Conservation (phyloP, 1,140 invertebrate genomes). For the Protaetia brevitarsis region DNA sequence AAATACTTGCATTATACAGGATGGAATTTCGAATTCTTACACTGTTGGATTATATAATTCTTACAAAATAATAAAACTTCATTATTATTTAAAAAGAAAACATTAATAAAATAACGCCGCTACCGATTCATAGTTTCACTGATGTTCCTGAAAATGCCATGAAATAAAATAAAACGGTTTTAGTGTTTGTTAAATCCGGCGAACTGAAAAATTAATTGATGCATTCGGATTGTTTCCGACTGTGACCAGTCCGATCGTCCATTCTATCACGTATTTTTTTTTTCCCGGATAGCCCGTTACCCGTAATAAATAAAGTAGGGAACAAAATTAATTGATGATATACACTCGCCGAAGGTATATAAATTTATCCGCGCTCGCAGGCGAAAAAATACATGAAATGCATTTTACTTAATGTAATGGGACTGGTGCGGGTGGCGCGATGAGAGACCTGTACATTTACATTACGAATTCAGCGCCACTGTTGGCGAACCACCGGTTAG, state of each 20-base stretch:
- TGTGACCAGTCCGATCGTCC: background rate
- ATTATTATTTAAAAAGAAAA: no score
- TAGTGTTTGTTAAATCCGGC: conserved; percentile 14
- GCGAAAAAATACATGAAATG: conserved; percentile 19
- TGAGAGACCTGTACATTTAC: conserved; percentile 16
- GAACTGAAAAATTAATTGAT: conserved; percentile 23
- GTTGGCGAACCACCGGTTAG: background rate
- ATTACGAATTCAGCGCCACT: conserved; percentile 7
- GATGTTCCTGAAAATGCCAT: no score
- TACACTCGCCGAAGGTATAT: conserved; percentile 20
- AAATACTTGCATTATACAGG: no score
- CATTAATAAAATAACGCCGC: no score
- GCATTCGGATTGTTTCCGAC: conserved; percentile 22
- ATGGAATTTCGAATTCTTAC: no score
- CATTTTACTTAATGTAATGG: conserved; percentile 22
- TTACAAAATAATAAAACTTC: no score
- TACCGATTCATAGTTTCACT: no score
- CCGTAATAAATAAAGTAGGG: conserved; percentile 12
- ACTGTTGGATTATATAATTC: no score
- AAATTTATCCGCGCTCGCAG: conserved; percentile 19
- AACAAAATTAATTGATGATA: conserved; percentile 23
- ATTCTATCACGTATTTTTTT: no score
- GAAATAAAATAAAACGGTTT: conserved; percentile 18
- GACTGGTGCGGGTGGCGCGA: no score
- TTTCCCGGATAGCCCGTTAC: no score